These are phyloP conservation scores for Acanthaster planci DNA, from an alignment of 35 echinoderm and acorn worm genomes.

Conservation along the genomic window DNA sequence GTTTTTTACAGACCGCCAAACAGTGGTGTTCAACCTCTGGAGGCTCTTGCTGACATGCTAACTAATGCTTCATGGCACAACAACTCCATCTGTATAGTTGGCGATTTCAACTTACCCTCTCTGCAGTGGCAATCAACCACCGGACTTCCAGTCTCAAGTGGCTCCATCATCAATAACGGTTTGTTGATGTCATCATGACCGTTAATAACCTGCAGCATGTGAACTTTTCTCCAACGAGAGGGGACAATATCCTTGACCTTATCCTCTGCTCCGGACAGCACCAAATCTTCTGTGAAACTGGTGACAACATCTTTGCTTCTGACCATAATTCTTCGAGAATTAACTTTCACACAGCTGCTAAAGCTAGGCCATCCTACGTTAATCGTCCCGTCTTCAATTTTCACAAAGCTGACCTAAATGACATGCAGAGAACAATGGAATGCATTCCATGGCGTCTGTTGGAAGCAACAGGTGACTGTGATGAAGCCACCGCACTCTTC, in stretches of 20 bases:
- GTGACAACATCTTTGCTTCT: background rate
- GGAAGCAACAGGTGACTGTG: background rate
- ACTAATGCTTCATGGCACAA: background rate
- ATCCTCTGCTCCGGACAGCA: background rate
- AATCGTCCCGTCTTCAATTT: background rate
- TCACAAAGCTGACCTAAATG: background rate
- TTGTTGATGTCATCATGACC: constrained; percentile 18
- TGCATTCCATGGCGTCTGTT: background rate
- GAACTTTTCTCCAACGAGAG: background rate
- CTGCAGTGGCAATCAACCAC: background rate
- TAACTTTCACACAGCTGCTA: background rate
- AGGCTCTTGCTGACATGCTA: constrained; percentile 15
- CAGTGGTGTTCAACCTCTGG: background rate
- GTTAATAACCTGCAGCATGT: constrained; percentile 17
- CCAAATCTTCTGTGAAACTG: background rate
- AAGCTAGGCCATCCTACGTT: background rate
- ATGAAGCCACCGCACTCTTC: constrained; percentile 21
- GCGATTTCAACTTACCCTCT: constrained; percentile 14
- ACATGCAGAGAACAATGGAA: background rate
- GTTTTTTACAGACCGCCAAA: constrained; percentile 11
- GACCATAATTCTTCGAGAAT: background rate
- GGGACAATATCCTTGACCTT: constrained; percentile 24
- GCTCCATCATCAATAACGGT: background rate
- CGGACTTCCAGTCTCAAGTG: background rate
- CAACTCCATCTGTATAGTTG: background rate